Evolutionary conservation across 2,797 vertebrate species (phyloP), one percentile per base, ranked within the genome.

Genomic region (Eulemur rubriventer): DNA sequence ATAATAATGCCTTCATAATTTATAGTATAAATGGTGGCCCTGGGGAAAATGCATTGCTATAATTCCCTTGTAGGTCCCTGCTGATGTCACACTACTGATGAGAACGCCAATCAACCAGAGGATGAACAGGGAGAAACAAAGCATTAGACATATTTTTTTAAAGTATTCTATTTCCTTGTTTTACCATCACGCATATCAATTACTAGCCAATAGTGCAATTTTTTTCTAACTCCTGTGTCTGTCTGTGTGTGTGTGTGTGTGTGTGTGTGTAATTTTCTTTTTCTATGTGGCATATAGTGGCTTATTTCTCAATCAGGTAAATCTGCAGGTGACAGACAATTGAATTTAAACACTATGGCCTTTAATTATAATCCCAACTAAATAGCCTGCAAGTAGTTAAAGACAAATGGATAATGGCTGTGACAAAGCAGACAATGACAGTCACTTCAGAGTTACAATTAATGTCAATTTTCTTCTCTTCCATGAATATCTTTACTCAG

Each of bases 1-100:
- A 86, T 96, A 96, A 97, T 98, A 97, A 94, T 67, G 55, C 33
- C 26, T 84, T 98, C 93, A 67, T 94, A 96, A 97, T 95, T 94
- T 89, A 85, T 70, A 78, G 59, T 70, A 35, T 93, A 97, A 96
- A 92, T 97, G 20, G 11, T 96, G 90, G 63, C 95, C 85, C 69
- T 67, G 69, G 96, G 97, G 96, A 96, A 98, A 98, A 93, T 78
- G 7, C 30, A 81, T 57, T 69, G 65, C 79, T 96, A 41, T 91
- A 85, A 96, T 98, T 96, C 90, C 63, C 78, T 93, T 91, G 78
- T 95, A 96, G 91, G 91, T 41, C 93, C 97, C 57, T 82, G 80
- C 70, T 95, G 80, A 96, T 92, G 80, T 61, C 89, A 93, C 16
- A 28, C 24, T 61, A 26, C 48, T 91, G 6, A 17, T 50, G 63